These are phyloP conservation scores for Bothrops alternatus DNA, from an alignment of 2,797 vertebrate species.

Conservation along the genomic window DNA sequence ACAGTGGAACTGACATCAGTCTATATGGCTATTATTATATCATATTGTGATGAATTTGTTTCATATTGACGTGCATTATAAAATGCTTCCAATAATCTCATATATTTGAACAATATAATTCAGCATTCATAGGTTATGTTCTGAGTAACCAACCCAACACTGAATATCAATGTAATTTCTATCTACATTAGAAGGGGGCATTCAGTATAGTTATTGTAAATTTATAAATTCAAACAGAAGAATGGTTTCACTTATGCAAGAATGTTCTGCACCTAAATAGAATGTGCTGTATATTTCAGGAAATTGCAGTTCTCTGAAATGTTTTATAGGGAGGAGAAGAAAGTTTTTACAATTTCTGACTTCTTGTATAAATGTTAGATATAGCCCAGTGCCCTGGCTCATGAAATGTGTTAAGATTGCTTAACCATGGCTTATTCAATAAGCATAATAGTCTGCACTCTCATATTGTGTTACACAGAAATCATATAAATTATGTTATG, in stretches of 20 bases:
- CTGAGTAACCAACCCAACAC: background rate
- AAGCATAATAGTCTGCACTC: background rate
- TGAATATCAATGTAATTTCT: background rate
- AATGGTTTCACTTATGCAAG: background rate
- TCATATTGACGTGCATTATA: background rate
- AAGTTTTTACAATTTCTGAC: background rate
- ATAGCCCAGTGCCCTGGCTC: background rate
- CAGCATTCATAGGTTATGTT: background rate
- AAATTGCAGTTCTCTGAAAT: background rate
- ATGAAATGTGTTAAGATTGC: background rate
- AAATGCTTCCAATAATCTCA: background rate
- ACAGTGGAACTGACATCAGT: background rate
- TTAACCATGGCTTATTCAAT: background rate
- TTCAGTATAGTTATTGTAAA: background rate
- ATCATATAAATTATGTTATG: background rate
- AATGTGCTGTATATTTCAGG: background rate
- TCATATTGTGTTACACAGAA: background rate
- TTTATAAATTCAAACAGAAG: background rate
- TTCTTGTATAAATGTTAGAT: background rate
- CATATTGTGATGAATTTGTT: background rate
- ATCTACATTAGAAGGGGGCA: background rate
- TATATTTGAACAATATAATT: background rate
- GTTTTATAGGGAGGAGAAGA: background rate
- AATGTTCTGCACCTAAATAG: no score
- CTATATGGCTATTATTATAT: background rate